Base-by-base conservation (phyloP, 2,888 invertebrate species). In the Trisateles emortualis region DNA sequence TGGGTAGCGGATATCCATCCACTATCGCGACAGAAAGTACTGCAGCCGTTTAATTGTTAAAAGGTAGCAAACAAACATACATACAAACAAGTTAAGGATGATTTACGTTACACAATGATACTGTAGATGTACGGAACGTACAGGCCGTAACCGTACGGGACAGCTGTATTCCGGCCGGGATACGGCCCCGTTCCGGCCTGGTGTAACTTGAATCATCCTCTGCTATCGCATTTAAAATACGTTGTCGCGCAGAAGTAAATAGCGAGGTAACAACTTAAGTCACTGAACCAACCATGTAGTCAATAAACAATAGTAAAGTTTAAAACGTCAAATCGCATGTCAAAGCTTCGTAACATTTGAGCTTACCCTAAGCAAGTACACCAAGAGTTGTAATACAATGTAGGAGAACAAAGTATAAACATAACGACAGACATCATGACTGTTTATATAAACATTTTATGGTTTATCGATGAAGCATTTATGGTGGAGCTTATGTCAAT, bases 381-480 rank as follows among this genome's bases (percentile, higher is more conserved):
- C 47, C 44, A 62, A 62, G 63, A 61, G 59, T 59, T 59, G 64
- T 57, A 59, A 56, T 46, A 59, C 64, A 73, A 68, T 40, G 32
- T 16, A 35, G 40, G 42, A 58, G 38, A 56, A 61, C 51, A 54
- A 59, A 61, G 38, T 56, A 65, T 40, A 41, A 58, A 57, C 40
- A 50, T 49, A 54, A 53, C 38, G 24, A 38, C 51, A 62, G 54
- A 65, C 70, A 68, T 68, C 66, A 70, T 65, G 65, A 59, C 62
- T 68, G 75, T 73, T 46, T 47, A 70, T 74, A 73, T 73, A 76
- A 74, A 72, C 65, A 72, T 72, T 81, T 82, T 81, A 82, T 70
- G 63, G 72, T 57, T 67, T 77, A 81, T 80, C 77, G 74, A 79
- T 81, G 53, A 53, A 52, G 48, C 47, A 45, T 68, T 65, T 68